Base-by-base conservation (phyloP, 2,797 vertebrate genomes). In the Lithobates sylvaticus region DNA sequence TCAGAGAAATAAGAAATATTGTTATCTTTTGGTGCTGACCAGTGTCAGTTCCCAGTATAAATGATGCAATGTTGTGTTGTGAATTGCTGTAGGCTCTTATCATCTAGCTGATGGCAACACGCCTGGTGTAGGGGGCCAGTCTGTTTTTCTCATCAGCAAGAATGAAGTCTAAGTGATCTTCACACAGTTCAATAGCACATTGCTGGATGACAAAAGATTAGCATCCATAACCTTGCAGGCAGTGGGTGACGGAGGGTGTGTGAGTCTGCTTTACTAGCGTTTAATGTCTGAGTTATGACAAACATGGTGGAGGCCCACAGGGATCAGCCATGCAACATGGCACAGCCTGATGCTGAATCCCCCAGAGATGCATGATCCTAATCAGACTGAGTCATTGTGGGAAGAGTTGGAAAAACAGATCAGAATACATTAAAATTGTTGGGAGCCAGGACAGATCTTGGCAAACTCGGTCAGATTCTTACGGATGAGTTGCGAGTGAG, bases 321-420 rank as follows among this genome's bases (percentile, higher is more conserved):
- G 89, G 92, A 90, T 88, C 84, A 76, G 85, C 78, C 84, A 86
- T 88, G 88, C 89, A 91, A 87, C 84, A 81, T 12, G 78, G 89
- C 86, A 16, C 84, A 70, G 69, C 44, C 81, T 86, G 87, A 90
- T 76, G 68, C 65, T 81, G 91, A 89, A 79, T 90, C 93, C 92
- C 90, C n/a, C 88, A 89, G 92, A 88, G 90, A 89, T 90, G 81
- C 90, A 89, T 91, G 90, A 88, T 89, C 89, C 88, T 85, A 86
- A 89, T 90, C 70, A 86, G 84, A 91, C 87, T 91, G 90, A 93
- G 92, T 94, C 91, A 92, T 76, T 73, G 88, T 65, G 84, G 86
- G 84, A 89, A 34, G 67, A 89, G 36, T 89, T 88, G 86, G 90
- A 91, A 88, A 91, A 92, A 91, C 84, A 87, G 91, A 77, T 86